A percentile compares a stretch with the other conserved stretches of the same genome.
Conservation (phyloP, 1,140 invertebrate species). For the Lucilia cuprina region DNA sequence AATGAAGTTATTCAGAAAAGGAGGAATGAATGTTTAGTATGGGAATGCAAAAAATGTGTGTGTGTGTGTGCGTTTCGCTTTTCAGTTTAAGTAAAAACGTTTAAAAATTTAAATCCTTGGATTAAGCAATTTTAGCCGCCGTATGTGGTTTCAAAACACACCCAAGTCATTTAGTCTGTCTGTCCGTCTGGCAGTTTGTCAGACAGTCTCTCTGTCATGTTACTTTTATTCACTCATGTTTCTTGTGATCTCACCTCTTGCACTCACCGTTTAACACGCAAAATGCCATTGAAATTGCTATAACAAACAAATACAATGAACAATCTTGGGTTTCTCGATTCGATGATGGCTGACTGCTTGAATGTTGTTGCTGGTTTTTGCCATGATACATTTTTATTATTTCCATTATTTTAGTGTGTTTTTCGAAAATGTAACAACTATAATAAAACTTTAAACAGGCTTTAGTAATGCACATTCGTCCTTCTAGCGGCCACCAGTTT, state of each 20-base stretch:
- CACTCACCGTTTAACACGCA: neutral
- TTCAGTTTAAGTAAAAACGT: neutral
- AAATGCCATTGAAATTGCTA: neutral
- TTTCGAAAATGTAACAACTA: neutral
- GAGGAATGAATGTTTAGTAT: neutral
- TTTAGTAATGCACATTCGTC: neutral
- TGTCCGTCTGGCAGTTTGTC: neutral
- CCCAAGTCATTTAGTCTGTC: neutral
- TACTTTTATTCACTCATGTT: neutral
- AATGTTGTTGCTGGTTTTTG: neutral
- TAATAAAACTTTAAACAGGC: neutral
- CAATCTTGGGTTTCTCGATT: neutral
- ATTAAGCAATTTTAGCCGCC: conserved; percentile 41
- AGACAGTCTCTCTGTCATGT: neutral
- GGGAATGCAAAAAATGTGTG: neutral
- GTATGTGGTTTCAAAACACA: conserved; percentile 35
- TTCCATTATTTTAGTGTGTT: neutral
- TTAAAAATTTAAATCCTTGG: conserved; percentile 20
- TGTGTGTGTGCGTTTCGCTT: no score
- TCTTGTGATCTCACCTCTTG: neutral
- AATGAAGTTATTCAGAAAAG: neutral
- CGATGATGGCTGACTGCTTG: neutral
- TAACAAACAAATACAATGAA: neutral
- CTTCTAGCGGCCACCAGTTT: neutral
- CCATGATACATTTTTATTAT: neutral